Percentiles rank a stretch among this genome's conserved stretches.
These are phyloP conservation scores for Lithobates sylvaticus DNA, from an alignment of 2,797 vertebrate species.

Conservation along the genomic window DNA sequence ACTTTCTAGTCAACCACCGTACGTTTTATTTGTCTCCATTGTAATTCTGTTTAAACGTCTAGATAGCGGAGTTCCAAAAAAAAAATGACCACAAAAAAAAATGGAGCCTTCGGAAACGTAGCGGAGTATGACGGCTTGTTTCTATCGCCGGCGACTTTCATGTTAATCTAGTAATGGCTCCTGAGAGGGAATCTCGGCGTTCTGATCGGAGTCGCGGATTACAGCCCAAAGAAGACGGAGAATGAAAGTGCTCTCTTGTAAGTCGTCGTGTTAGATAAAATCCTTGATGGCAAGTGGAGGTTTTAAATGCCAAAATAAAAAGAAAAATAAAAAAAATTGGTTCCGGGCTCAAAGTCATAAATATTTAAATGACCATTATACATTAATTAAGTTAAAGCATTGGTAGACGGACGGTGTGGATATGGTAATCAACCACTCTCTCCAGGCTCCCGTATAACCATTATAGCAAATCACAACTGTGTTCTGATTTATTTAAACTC, in stretches of 20 bases:
- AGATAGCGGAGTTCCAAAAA: conserved; percentile 31
- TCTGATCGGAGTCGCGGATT: conserved; percentile 68
- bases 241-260: conserved; percentile 25
- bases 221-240: conserved; percentile 36
- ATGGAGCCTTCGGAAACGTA: conserved; percentile 3
- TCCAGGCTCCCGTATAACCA: conserved; percentile 11
- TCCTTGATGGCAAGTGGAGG: conserved; percentile 28
- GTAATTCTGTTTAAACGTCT: conserved; percentile 50
- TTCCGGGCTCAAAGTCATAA: conserved; percentile 38
- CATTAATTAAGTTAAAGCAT: conserved; percentile 56
- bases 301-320: conserved; percentile 36
- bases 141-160: conserved; percentile 67
- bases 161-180: conserved; percentile 70
- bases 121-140: conserved; percentile 65
- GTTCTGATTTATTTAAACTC: conserved; percentile 23
- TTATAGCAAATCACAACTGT: not conserved
- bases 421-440: conserved; percentile 54
- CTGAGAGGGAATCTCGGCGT: conserved; percentile 69
- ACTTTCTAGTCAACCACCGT: conserved; percentile 5
- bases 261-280: conserved; percentile 27
- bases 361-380: conserved; percentile 57
- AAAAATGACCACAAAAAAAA: conserved; percentile 27
- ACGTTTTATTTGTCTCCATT: conserved; percentile 42
- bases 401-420: conserved; percentile 52
- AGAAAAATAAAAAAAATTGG: conserved; percentile 4